Percentiles rank a stretch among this genome's conserved stretches.
Conservation (phyloP, 92 coral and sea anemone genomes). For the Chrysogorgia sp. region DNA sequence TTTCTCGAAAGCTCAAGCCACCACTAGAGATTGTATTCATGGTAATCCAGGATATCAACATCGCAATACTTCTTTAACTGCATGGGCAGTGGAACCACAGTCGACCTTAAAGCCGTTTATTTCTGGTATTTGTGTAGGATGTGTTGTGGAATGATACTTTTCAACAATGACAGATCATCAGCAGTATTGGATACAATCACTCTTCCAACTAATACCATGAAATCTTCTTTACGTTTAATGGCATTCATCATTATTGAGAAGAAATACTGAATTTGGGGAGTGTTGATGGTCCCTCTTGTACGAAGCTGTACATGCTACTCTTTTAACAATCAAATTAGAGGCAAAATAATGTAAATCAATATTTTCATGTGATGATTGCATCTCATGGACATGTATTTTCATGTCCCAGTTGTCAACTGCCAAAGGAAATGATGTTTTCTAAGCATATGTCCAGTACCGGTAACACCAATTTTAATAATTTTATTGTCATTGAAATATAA, state of each 20-base stretch:
- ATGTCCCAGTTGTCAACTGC: constrained; percentile 60
- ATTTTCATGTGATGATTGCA: constrained; percentile 50
- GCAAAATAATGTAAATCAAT: constrained; percentile 63
- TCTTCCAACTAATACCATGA: constrained; percentile 57
- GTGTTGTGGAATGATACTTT: constrained; percentile 51
- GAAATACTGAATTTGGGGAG: constrained; percentile 45
- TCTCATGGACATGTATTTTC: constrained; percentile 49
- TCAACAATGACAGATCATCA: constrained; percentile 44
- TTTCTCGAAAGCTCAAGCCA: constrained; percentile 53
- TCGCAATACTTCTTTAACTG: constrained; percentile 57
- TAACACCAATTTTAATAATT: no score
- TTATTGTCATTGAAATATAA: no score
- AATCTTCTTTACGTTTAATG: constrained; percentile 48
- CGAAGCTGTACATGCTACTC: constrained; percentile 45
- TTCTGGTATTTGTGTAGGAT: constrained; percentile 52
- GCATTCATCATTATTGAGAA: constrained; percentile 44
- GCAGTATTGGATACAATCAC: constrained; percentile 33
- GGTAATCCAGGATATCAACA: constrained; percentile 45
- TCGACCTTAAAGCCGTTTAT: constrained; percentile 49
- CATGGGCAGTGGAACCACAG: constrained; percentile 57
- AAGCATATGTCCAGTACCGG: no score
- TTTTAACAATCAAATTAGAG: constrained; percentile 57
- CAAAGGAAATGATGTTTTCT: no score
- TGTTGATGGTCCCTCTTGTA: constrained; percentile 44
- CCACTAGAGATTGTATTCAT: constrained; percentile 29